Percentiles rank a stretch among this genome's conserved stretches.
phyloP scores from a whole-genome alignment of 1,140 invertebrate species.

The Triops cancriformis region DNA sequence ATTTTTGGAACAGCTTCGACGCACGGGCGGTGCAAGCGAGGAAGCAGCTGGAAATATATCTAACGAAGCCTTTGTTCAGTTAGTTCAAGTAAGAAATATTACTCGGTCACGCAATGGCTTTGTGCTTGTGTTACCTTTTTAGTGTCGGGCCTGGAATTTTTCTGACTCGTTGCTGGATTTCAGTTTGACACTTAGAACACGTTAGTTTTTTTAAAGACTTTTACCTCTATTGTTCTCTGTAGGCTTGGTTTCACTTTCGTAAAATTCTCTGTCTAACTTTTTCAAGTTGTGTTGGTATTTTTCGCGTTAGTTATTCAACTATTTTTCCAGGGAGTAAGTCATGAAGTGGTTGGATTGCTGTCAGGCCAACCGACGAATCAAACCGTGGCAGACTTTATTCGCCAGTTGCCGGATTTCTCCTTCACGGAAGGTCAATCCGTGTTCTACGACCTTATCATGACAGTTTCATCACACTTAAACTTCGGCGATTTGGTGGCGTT shows the following conservation, averaged over 20 bases:
- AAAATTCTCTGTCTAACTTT: neutral
- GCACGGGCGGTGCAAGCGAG: neutral
- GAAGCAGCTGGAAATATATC: neutral
- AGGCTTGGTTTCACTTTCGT: too few species aligned
- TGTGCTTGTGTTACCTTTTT: too few species aligned
- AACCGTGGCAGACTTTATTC: slow-evolving; percentile 44
- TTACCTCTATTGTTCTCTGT: too few species aligned
- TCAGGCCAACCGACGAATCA: slow-evolving; percentile 31
- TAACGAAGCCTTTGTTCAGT: neutral
- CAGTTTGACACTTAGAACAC: too few species aligned
- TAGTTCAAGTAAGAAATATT: neutral
- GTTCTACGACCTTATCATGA: slow-evolving; percentile 40
- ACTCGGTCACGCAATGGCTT: too few species aligned
- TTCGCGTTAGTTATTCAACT: neutral
- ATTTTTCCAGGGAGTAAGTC: slow-evolving; percentile 21
- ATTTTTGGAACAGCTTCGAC: neutral
- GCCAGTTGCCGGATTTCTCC: slow-evolving; percentile 37
- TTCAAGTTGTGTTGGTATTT: neutral
- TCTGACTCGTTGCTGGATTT: too few species aligned
- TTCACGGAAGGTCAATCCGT: slow-evolving; percentile 41
- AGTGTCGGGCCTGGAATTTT: too few species aligned
- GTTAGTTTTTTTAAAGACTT: too few species aligned
- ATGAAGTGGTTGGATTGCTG: slow-evolving; percentile 23
- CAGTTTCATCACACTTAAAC: slow-evolving; percentile 38
- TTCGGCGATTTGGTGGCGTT: slow-evolving; percentile 43